A percentile compares a stretch with the other conserved stretches of the same genome.
Conservation (phyloP, 1,140 invertebrate species). For the Papilio dardanus region DNA sequence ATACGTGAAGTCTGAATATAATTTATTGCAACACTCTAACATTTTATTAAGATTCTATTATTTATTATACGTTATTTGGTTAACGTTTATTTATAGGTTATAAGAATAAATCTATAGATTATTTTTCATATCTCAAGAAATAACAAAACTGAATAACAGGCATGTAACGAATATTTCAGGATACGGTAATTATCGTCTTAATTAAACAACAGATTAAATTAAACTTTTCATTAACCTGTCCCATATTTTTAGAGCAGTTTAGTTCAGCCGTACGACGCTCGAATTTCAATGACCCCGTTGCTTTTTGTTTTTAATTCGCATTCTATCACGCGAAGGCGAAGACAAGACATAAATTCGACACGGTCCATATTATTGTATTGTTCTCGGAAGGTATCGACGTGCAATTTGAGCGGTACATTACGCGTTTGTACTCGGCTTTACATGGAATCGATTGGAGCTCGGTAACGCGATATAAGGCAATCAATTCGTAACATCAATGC, state of each 20-base stretch:
- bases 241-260: not conserved
- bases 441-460: slow-evolving; percentile 37
- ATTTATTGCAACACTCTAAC: not conserved
- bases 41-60: slow-evolving; percentile 1
- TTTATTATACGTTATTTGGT: not conserved
- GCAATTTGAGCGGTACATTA: slow-evolving; percentile 28
- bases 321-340: slow-evolving; percentile 3
- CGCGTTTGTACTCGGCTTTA: slow-evolving; percentile 32
- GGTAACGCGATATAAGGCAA: slow-evolving; percentile 39
- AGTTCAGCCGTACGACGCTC: not conserved
- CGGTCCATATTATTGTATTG: slow-evolving; percentile 39
- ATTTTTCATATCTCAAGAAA: not conserved
- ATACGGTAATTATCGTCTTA: not conserved
- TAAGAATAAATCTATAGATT: not conserved
- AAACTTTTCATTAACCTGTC: too few relatives aligned
- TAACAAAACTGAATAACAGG: not conserved
- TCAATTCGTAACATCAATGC: slow-evolving; percentile 35
- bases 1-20: not conserved
- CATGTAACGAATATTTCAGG: not conserved
- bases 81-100: not conserved
- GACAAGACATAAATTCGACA: slow-evolving; percentile 29
- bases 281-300: not conserved
- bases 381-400: slow-evolving; percentile 30
- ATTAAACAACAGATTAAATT: too few relatives aligned
- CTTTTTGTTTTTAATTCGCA: slow-evolving; percentile 3